phyloP scores from a whole-genome alignment of 2,113 vertebrate species.

The Calyptommatus sinebrachiatus region DNA sequence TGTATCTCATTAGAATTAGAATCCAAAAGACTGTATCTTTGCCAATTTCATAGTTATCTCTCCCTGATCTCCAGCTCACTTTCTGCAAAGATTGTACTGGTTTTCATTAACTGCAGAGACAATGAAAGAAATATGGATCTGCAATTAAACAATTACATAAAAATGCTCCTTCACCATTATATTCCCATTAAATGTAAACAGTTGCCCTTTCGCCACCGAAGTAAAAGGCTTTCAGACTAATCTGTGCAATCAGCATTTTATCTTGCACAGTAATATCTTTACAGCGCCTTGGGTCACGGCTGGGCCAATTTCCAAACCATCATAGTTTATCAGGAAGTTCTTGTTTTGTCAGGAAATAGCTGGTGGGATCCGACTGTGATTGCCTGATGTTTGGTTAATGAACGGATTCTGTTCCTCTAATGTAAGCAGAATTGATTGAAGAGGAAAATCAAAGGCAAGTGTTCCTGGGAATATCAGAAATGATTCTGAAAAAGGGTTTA shows the following conservation, averaged over 20 bases:
- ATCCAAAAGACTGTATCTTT: background rate
- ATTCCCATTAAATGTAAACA: background rate
- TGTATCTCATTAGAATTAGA: background rate
- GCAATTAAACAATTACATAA: too few relatives aligned
- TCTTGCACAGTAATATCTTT: background rate
- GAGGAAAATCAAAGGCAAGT: slow-evolving; percentile 55
- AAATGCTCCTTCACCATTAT: background rate
- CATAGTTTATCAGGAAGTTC: background rate
- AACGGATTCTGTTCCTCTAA: slow-evolving; percentile 24
- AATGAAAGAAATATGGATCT: too few relatives aligned
- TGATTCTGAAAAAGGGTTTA: slow-evolving; percentile 41
- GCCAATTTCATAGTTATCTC: background rate
- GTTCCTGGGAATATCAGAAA: slow-evolving; percentile 32
- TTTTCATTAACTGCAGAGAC: background rate
- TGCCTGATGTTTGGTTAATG: slow-evolving; percentile 47
- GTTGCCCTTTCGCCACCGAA: background rate
- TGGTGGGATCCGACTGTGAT: slow-evolving; percentile 20
- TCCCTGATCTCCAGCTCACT: background rate
- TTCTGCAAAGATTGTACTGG: background rate
- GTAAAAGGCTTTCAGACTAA: background rate
- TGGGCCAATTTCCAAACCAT: slow-evolving; percentile 12
- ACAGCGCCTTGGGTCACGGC: background rate
- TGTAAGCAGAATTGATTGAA: slow-evolving; percentile 49
- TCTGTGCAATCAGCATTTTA: background rate
- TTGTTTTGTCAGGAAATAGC: slow-evolving; percentile 13